Evolutionary conservation across 2,113 vertebrate genomes (phyloP).

Genomic region (Procapra przewalskii): DNA sequence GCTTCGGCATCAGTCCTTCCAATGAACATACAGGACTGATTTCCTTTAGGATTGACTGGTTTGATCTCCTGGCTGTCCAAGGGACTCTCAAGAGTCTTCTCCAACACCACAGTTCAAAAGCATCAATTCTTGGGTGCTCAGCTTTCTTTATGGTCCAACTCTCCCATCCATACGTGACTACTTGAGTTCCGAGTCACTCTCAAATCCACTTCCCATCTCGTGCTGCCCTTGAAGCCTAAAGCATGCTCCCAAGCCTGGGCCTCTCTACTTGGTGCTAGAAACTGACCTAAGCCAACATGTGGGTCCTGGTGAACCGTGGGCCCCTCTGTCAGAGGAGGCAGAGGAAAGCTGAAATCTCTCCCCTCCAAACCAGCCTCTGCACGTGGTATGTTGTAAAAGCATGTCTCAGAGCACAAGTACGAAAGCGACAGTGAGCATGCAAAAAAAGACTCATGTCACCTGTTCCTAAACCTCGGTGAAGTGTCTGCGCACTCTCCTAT

Average conservation of each 20-base stretch:
- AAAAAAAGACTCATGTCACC: accelerated
- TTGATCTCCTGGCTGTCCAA: not conserved
- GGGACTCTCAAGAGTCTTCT: not conserved
- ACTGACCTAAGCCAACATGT: not conserved
- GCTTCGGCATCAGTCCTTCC: not conserved
- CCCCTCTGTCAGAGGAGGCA: not conserved
- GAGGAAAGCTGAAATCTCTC: not conserved
- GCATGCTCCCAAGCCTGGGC: not conserved
- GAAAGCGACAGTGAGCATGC: not conserved
- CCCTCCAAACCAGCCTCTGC: not conserved
- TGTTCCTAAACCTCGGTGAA: accelerated
- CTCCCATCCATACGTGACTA: not conserved
- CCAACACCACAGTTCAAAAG: not conserved
- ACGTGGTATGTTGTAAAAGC: not conserved
- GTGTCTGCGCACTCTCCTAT: accelerated
- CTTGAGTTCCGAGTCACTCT: not conserved
- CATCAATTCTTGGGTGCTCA: not conserved
- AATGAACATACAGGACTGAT: not conserved
- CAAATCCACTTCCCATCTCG: not conserved
- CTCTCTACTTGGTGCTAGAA: not conserved
- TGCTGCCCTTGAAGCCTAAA: not conserved
- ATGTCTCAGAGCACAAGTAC: not conserved
- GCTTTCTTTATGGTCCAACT: not conserved
- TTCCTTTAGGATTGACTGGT: not conserved
- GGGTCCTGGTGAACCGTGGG: not conserved